phyloP scores from a whole-genome alignment of 2,113 vertebrate species.

The Hydropotes inermis region DNA sequence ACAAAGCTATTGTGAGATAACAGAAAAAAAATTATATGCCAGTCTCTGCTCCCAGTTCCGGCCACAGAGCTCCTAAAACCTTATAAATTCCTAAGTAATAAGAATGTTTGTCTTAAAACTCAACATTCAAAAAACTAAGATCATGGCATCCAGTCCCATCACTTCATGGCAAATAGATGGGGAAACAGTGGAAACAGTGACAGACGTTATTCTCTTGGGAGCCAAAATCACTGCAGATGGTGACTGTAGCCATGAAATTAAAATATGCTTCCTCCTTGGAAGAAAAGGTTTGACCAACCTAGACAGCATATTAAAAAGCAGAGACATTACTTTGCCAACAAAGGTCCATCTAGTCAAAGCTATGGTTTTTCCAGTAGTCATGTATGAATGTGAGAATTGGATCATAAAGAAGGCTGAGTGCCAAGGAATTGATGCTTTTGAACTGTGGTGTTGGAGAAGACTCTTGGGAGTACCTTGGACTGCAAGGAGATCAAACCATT shows the following conservation, averaged over 20 bases:
- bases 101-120: background rate
- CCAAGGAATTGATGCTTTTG: background rate
- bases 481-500: background rate
- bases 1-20: background rate
- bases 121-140: background rate
- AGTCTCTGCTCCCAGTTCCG: background rate
- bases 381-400: background rate
- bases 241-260: background rate
- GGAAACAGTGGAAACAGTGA: background rate
- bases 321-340: background rate
- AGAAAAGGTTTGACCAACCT: background rate
- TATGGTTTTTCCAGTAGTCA: background rate
- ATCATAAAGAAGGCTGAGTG: background rate
- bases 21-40: background rate
- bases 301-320: background rate
- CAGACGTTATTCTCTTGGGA: background rate
- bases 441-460: background rate
- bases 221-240: background rate
- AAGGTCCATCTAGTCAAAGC: background rate
- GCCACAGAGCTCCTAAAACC: background rate
- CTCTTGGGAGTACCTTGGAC: background rate
- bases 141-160: background rate
- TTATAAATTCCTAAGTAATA: background rate
- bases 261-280: background rate
- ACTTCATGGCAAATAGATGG: background rate